Percentiles rank a stretch among this genome's conserved stretches.
Evolutionary conservation across 2,888 invertebrate genomes (phyloP).

Genomic region (Heliconius ismenius): DNA sequence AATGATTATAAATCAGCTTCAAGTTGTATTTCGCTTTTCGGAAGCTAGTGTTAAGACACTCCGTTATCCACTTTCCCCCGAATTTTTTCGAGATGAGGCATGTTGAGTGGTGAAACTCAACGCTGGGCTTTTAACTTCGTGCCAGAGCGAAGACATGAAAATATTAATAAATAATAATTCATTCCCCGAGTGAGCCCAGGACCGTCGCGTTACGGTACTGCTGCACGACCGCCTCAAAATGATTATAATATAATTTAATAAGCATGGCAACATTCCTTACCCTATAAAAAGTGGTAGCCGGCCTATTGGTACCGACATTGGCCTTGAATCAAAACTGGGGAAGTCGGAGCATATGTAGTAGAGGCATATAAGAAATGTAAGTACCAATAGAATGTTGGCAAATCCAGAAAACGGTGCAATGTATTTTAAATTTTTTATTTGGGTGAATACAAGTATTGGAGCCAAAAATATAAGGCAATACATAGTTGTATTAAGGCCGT

Average conservation of each 20-base stretch:
- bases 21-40: too few relatives aligned
- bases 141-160: too few relatives aligned
- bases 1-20: too few relatives aligned
- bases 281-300: constrained; percentile 93
- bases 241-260: background rate
- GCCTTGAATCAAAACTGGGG: constrained; percentile 70
- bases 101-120: too few relatives aligned
- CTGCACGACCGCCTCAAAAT: too few relatives aligned
- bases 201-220: too few relatives aligned
- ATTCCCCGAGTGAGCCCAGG: too few relatives aligned
- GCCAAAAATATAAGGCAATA: constrained; percentile 71
- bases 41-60: too few relatives aligned
- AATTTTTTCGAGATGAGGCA: too few relatives aligned
- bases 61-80: too few relatives aligned
- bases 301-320: constrained; percentile 80
- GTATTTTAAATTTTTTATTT: constrained; percentile 88
- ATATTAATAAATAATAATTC: too few relatives aligned
- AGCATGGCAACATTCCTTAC: constrained; percentile 54
- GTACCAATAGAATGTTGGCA: constrained; percentile 90
- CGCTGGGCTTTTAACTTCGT: too few relatives aligned
- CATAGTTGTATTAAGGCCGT: constrained; percentile 55
- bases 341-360: constrained; percentile 87
- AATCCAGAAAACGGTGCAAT: constrained; percentile 94
- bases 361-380: constrained; percentile 90
- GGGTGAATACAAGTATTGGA: constrained; percentile 71